Percentiles rank a stretch among this genome's conserved stretches.
These are phyloP conservation scores for Oophaga pumilio DNA, from an alignment of 2,113 vertebrate genomes.

Conservation along the genomic window DNA sequence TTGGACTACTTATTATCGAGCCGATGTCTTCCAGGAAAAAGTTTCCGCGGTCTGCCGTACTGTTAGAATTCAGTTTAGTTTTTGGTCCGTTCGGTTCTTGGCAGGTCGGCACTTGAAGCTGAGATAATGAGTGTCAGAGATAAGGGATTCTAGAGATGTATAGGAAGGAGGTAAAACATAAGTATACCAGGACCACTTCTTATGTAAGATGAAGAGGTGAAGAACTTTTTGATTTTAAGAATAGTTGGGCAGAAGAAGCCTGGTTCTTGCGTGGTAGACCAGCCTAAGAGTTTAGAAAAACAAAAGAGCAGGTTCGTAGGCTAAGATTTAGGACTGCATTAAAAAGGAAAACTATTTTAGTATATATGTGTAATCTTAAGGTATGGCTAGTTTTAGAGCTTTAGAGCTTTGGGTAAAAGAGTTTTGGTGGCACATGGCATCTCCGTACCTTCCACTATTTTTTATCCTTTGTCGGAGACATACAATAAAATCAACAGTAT, in stretches of 20 bases:
- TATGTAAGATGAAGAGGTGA: neutral
- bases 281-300: neutral
- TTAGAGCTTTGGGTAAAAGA: too few species aligned
- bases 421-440: too few species aligned
- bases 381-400: too few species aligned
- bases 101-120: constrained; percentile 35
- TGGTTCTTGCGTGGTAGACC: neutral
- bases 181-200: neutral
- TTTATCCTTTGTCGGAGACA: too few species aligned
- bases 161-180: neutral
- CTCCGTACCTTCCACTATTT: too few species aligned
- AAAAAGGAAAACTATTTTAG: too few species aligned
- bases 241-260: neutral
- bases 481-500: too few species aligned
- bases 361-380: too few species aligned
- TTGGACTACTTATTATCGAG: constrained; percentile 20
- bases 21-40: constrained; percentile 14
- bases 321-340: neutral
- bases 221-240: neutral
- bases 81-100: neutral
- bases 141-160: neutral
- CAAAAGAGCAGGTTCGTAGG: neutral
- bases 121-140: constrained; percentile 47
- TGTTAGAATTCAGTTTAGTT: constrained; percentile 27
- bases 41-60: constrained; percentile 28